A percentile compares a stretch with the other conserved stretches of the same genome.
Conservation (phyloP, 2,113 vertebrate genomes). For the Lontra canadensis region DNA sequence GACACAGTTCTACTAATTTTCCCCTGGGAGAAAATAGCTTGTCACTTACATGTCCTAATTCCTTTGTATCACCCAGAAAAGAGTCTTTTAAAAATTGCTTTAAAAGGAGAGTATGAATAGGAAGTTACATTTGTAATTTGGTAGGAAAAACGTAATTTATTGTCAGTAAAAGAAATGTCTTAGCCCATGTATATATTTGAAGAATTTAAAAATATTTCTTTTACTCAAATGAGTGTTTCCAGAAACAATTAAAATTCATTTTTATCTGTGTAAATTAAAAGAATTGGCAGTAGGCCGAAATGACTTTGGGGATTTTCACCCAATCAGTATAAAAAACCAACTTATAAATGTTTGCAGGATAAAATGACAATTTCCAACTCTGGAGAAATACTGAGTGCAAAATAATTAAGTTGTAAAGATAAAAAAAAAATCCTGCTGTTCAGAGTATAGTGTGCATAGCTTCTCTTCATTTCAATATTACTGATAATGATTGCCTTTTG, state of each 20-base stretch:
- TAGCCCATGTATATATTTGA: conserved; percentile 33
- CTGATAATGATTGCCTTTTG: not conserved
- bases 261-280: conserved; percentile 57
- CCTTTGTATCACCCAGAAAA: not conserved
- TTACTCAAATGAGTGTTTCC: conserved; percentile 64
- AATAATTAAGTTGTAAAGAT: not conserved
- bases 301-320: conserved; percentile 55
- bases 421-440: not conserved
- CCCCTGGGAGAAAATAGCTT: not conserved
- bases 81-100: not conserved
- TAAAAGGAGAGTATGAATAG: not conserved
- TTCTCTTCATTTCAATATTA: not conserved
- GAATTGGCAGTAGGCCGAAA: conserved; percentile 61
- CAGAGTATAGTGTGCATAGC: not conserved
- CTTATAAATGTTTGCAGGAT: conserved; percentile 60
- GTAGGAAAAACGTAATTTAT: conserved; percentile 61
- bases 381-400: conserved; percentile 49
- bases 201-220: conserved; percentile 9
- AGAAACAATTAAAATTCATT: conserved; percentile 73
- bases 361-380: conserved; percentile 43
- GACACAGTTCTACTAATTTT: not conserved
- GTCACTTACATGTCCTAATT: not conserved
- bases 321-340: conserved; percentile 54
- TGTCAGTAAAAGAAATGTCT: conserved; percentile 59
- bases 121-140: not conserved